Evolutionary conservation across 2,113 vertebrate species (phyloP).

Genomic region (Grallaria varia): DNA sequence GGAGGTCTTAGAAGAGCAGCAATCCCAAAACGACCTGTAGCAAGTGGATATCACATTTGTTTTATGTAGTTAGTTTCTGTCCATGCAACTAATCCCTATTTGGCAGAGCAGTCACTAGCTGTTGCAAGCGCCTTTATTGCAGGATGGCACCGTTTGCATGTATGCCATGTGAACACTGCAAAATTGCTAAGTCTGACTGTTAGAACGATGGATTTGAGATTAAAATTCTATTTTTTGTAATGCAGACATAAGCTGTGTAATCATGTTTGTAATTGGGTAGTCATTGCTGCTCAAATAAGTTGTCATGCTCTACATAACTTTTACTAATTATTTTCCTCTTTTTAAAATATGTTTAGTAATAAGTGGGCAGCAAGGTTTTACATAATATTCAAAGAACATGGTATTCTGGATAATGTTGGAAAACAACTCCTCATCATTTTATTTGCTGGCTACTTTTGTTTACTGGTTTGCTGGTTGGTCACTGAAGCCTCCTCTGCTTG

Average conservation of each 20-base stretch:
- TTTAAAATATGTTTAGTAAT: neutral
- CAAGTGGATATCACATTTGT: neutral
- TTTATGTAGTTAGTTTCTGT: neutral
- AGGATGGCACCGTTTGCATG: neutral
- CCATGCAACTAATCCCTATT: neutral
- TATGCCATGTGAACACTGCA: neutral
- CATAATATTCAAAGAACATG: neutral
- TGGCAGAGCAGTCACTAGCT: neutral
- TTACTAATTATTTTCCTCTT: neutral
- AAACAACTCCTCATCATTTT: slow-evolving; percentile 35
- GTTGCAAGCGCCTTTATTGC: neutral
- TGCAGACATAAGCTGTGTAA: slow-evolving; percentile 21
- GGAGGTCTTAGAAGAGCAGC: neutral
- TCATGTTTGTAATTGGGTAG: slow-evolving; percentile 51
- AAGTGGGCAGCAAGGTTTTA: slow-evolving; percentile 17
- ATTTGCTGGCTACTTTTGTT: slow-evolving; percentile 42
- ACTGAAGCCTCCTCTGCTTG: slow-evolving; percentile 13
- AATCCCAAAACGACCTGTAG: neutral
- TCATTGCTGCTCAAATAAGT: slow-evolving; percentile 56
- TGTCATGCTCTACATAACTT: slow-evolving; percentile 10
- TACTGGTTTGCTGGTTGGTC: slow-evolving; percentile 28
- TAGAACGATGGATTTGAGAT: slow-evolving; percentile 49
- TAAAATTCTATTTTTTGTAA: slow-evolving; percentile 49
- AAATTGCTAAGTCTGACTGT: neutral
- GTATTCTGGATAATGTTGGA: slow-evolving; percentile 11